Conservation (phyloP, 2,113 vertebrate species). For the Odocoileus hemionus region DNA sequence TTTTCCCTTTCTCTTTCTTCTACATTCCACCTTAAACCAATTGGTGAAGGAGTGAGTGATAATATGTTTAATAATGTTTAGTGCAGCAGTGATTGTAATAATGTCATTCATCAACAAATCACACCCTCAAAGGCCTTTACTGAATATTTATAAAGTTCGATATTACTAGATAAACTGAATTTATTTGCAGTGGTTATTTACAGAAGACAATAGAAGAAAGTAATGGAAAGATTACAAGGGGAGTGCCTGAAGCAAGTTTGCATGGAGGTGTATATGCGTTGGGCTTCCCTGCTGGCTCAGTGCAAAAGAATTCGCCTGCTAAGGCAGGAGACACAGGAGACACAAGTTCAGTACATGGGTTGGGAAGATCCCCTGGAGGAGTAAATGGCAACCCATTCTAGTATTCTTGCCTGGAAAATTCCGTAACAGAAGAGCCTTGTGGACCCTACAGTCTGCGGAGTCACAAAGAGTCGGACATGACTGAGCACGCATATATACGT, state of each 20-base stretch:
- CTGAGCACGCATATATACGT: fast-evolving
- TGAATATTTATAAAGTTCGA: not conserved
- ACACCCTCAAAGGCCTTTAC: not conserved
- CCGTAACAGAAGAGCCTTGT: not conserved
- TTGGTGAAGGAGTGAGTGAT: not conserved
- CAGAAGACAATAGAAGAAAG: not conserved
- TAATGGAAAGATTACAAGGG: not conserved
- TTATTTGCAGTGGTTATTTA: not conserved
- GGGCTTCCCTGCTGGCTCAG: not conserved
- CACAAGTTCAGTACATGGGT: not conserved
- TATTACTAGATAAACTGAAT: not conserved
- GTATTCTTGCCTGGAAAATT: not conserved
- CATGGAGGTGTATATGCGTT: not conserved
- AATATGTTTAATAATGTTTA: not conserved
- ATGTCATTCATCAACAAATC: not conserved
- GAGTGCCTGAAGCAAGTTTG: not conserved
- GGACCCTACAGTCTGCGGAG: not conserved
- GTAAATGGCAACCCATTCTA: not conserved
- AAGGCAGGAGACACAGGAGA: not conserved
- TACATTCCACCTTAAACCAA: not conserved
- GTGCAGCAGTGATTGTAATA: not conserved
- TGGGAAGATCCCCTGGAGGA: not conserved
- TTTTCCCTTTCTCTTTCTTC: not conserved
- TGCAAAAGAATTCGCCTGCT: not conserved
- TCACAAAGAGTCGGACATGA: not conserved